Evolutionary conservation across 2,113 vertebrate species (phyloP).

Genomic region (Neodontobutis hainanensis): DNA sequence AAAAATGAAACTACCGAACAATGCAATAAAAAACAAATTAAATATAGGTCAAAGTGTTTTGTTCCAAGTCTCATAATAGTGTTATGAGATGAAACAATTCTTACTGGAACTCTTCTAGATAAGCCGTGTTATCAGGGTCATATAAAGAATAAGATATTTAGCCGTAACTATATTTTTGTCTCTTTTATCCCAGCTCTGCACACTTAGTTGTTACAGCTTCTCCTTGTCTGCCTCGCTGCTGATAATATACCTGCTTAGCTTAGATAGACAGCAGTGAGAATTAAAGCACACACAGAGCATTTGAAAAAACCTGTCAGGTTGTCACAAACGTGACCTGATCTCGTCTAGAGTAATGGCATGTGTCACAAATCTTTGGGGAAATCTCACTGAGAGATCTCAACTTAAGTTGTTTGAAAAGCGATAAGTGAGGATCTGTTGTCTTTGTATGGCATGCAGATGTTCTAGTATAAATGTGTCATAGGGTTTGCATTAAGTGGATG

Average conservation of each 20-base stretch:
- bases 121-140: not conserved
- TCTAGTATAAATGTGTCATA: constrained; percentile 1
- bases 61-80: not conserved
- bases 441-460: not conserved
- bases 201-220: not conserved
- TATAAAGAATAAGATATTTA: constrained; percentile 7
- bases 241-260: constrained; percentile 20
- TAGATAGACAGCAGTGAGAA: not conserved
- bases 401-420: constrained; percentile 20
- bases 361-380: constrained; percentile 23
- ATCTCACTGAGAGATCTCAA: constrained; percentile 19
- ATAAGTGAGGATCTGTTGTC: not conserved
- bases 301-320: constrained; percentile 21
- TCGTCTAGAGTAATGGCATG: constrained; percentile 2
- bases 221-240: constrained; percentile 13
- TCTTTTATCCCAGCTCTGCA: not conserved
- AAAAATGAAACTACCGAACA: too few relatives aligned
- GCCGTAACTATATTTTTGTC: not conserved
- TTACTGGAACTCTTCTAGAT: not conserved
- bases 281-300: constrained; percentile 16
- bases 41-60: not conserved
- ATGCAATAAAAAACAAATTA: not conserved
- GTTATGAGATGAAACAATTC: not conserved
- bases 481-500: constrained; percentile 1
- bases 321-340: constrained; percentile 15